Evolutionary conservation across 2,888 invertebrate genomes (phyloP), one percentile per base, ranked within the genome.

Genomic region (Agrypnus murinus): DNA sequence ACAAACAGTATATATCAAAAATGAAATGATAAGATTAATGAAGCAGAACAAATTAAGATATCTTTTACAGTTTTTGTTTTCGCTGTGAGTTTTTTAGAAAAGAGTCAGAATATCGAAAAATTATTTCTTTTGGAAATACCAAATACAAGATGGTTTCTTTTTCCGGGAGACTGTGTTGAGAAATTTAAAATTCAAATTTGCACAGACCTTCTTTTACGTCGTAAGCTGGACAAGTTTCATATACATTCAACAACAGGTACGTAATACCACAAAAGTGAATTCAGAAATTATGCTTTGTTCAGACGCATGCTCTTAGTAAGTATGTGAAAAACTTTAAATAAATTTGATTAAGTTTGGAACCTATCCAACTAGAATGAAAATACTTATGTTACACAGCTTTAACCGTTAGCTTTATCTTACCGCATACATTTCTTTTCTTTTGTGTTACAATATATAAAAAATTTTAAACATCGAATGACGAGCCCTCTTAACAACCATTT

Each of bases 1-100:
- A 8, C 3, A 55, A 34, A 55, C 10, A 36, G 5, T 34, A 31
- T 55, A 36, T 38, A 12, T 55, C 36, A 34, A 55, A 53, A 55
- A 55, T 50, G 2, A 17, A 19, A 19, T 46, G 17, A 46, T 19
- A 15, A 9, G 12, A 1, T 15, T 9, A 5, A 15, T 8, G 38
- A 14, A 43, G 7, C 14, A 43, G 14, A 43, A 3, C 6, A 43
- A 43, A 43, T 43, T 43, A 43, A 43, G 5, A 15, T 14, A 43
- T 43, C 7, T 43, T 43, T 43, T 8, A 43, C 12, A 43, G 4
- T 2, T 43, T 43, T 12, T n/a, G 43, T 43, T 43, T 25, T 43
- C 15, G 14, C 14, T 6, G 15, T 14, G 43, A 1, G 1, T 43
- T 43, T 15, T 8, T 43, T 1, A 43, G 15, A 12, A 43, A 1